Conservation (phyloP, 1,140 invertebrate genomes). For the Drosophila obscura region DNA sequence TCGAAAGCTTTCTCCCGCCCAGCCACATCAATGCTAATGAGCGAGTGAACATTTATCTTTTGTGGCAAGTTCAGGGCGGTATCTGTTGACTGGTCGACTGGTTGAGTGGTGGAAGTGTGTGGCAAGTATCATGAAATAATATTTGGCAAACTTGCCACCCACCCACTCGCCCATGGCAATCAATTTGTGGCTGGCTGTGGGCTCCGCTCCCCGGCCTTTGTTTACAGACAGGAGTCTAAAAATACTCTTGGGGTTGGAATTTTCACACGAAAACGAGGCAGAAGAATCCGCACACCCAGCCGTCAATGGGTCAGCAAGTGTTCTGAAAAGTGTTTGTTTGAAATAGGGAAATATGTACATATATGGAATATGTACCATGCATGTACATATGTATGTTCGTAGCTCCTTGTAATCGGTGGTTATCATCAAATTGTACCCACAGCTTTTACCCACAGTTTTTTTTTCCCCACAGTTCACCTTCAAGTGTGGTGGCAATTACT, state of each 20-base stretch:
- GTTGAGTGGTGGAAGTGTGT: slow-evolving; percentile 3
- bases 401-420: neutral
- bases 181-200: slow-evolving; percentile 29
- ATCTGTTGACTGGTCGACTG: slow-evolving; percentile 33
- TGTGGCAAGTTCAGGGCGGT: slow-evolving; percentile 5
- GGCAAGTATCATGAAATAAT: slow-evolving; percentile 33
- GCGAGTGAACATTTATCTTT: too few relatives aligned
- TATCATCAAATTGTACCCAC: slow-evolving; percentile 10
- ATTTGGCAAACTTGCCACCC: slow-evolving; percentile 46
- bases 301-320: slow-evolving; percentile 31
- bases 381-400: too few relatives aligned
- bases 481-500: slow-evolving; percentile 18
- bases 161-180: slow-evolving; percentile 16
- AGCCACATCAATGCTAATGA: too few relatives aligned
- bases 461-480: slow-evolving; percentile 15
- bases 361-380: too few relatives aligned
- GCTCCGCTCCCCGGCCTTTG: slow-evolving; percentile 29
- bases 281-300: slow-evolving; percentile 3
- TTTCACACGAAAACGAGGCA: slow-evolving; percentile 32
- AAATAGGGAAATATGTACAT: neutral
- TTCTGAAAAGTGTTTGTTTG: slow-evolving; percentile 40
- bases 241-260: slow-evolving; percentile 38
- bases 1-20: too few relatives aligned
- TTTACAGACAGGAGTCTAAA: slow-evolving; percentile 42
- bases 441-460: neutral